Conservation (phyloP, 2,113 vertebrate genomes). For the Sylvia atricapilla region DNA sequence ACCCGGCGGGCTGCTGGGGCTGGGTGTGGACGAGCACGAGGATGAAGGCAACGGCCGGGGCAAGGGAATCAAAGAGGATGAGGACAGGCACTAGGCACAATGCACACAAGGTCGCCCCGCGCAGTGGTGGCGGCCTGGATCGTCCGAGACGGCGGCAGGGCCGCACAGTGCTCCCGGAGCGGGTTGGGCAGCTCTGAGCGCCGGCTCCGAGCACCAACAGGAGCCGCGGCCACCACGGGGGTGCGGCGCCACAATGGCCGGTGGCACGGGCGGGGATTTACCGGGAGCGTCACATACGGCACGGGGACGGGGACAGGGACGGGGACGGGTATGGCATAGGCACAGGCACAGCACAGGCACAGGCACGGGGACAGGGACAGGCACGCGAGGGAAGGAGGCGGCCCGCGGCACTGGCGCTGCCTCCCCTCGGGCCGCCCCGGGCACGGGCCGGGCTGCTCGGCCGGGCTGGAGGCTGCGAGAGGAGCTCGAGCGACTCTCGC, state of each 20-base stretch:
- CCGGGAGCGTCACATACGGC: no score
- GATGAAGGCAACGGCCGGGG: background rate
- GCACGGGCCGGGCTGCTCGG: background rate
- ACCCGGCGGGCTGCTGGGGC: background rate
- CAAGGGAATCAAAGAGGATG: background rate
- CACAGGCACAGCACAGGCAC: no score
- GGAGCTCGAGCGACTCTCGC: no score
- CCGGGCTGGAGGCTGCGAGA: background rate
- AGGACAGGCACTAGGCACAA: no score
- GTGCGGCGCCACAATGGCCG: fast-evolving
- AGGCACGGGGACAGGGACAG: no score
- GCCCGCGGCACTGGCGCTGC: background rate
- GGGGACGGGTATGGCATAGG: no score
- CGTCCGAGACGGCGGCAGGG: background rate
- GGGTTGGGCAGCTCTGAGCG: background rate
- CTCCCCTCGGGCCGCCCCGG: background rate
- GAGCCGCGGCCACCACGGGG: background rate
- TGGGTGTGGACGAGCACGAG: fast-evolving
- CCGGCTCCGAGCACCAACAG: background rate
- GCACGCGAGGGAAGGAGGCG: background rate
- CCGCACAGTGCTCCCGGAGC: background rate
- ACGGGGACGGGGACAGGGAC: no score
- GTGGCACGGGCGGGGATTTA: fast-evolving
- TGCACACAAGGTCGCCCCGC: no score
- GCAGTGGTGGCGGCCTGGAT: background rate